Conservation (phyloP, 2,888 invertebrate genomes). For the Phortica okadai region DNA sequence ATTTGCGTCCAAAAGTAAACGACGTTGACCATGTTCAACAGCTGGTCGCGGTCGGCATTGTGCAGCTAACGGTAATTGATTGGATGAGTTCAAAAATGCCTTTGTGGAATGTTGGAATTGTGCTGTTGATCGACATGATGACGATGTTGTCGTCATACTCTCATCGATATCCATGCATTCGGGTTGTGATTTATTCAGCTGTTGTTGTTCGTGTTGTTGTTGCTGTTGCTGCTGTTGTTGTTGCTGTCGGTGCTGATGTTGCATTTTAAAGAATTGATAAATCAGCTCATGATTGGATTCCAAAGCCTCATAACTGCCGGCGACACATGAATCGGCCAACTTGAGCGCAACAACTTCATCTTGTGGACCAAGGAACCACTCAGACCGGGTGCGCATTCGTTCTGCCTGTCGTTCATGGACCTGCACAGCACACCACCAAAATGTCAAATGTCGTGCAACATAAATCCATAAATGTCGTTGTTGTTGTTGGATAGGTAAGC, state of each 20-base stretch:
- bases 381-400: constrained; percentile 96
- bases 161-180: constrained; percentile 28
- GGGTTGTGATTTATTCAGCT: constrained; percentile 5
- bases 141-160: constrained; percentile 38
- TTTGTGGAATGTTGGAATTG: constrained; percentile 64
- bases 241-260: constrained; percentile 58
- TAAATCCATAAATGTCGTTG: not conserved
- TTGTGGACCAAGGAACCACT: constrained; percentile 89
- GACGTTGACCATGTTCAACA: constrained; percentile 53
- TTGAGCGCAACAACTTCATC: constrained; percentile 70
- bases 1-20: constrained; percentile 74
- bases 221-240: constrained; percentile 52
- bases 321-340: constrained; percentile 71
- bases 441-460: not conserved
- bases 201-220: constrained; percentile 41
- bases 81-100: constrained; percentile 16
- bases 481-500: not conserved
- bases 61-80: constrained; percentile 40
- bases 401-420: constrained; percentile 97
- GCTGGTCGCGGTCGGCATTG: not conserved
- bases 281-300: constrained; percentile 55
- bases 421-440: constrained; percentile 76
- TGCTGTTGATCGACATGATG: not conserved
- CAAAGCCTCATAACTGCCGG: constrained; percentile 63
- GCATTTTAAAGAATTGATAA: constrained; percentile 67